phyloP scores from a whole-genome alignment of 2,113 vertebrate genomes.

The Sceloporus undulatus region DNA sequence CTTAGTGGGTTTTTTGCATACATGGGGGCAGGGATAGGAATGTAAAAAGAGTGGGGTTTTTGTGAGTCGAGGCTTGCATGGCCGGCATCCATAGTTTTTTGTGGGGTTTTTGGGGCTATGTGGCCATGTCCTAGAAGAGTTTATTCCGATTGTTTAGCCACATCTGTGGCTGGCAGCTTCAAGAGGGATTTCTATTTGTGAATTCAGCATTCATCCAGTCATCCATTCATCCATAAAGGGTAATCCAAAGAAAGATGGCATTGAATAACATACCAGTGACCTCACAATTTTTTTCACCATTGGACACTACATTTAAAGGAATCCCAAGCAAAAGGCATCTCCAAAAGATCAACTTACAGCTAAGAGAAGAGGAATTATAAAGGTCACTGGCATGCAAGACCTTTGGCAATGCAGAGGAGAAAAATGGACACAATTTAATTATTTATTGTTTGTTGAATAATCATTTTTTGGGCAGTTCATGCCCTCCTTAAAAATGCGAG shows the following conservation, averaged over 20 bases:
- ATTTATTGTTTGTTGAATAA: neutral
- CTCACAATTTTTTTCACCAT: constrained; percentile 12
- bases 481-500: constrained; percentile 37
- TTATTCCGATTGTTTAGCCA: too few relatives aligned
- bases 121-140: too few relatives aligned
- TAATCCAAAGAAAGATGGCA: neutral
- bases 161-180: too few relatives aligned
- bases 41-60: neutral
- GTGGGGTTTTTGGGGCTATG: too few relatives aligned
- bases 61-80: too few relatives aligned
- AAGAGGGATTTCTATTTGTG: neutral
- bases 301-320: constrained; percentile 23
- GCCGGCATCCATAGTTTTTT: too few relatives aligned
- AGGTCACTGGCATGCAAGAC: neutral
- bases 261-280: constrained; percentile 38
- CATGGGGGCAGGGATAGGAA: neutral
- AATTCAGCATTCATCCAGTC: constrained; percentile 28
- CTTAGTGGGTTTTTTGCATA: neutral
- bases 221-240: too few relatives aligned
- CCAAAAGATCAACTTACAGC: constrained; percentile 18
- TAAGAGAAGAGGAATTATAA: neutral
- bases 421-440: constrained; percentile 5
- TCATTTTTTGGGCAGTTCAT: constrained; percentile 22
- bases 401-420: neutral
- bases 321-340: constrained; percentile 18